A percentile compares a stretch with the other conserved stretches of the same genome.
Conservation (phyloP, 2,113 vertebrate species). For the Odobenus rosmarus region DNA sequence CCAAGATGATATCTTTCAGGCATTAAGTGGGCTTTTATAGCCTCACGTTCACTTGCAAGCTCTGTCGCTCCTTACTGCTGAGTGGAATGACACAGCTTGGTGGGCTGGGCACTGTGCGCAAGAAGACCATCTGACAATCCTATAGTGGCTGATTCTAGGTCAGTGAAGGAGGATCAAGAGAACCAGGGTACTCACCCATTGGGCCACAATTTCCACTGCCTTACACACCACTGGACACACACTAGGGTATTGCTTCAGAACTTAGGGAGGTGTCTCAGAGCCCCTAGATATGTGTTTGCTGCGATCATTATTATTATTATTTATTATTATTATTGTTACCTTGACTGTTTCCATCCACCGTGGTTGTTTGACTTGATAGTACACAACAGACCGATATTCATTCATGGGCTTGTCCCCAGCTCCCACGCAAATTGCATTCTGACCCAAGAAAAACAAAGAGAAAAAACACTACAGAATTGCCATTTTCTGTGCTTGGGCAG, state of each 20-base stretch:
- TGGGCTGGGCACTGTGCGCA: background rate
- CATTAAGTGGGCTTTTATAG: background rate
- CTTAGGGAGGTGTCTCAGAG: background rate
- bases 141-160: background rate
- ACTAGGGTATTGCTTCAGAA: background rate
- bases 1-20: background rate
- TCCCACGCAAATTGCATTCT: conserved; percentile 95
- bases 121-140: background rate
- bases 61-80: background rate
- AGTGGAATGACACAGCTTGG: background rate
- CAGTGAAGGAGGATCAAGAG: background rate
- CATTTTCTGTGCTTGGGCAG: background rate
- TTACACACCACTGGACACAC: background rate
- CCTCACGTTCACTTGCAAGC: background rate
- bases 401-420: conserved; percentile 94
- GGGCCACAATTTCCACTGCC: background rate
- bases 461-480: background rate
- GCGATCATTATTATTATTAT: background rate
- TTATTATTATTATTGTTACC: conserved; percentile 85
- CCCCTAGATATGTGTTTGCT: background rate
- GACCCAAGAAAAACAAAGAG: background rate
- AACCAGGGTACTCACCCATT: background rate
- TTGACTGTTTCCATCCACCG: conserved; percentile 99
- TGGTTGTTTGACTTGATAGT: conserved; percentile 98
- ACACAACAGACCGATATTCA: conserved; percentile 95